phyloP scores from a whole-genome alignment of 2,113 vertebrate genomes.

The Embiotoca jacksoni region DNA sequence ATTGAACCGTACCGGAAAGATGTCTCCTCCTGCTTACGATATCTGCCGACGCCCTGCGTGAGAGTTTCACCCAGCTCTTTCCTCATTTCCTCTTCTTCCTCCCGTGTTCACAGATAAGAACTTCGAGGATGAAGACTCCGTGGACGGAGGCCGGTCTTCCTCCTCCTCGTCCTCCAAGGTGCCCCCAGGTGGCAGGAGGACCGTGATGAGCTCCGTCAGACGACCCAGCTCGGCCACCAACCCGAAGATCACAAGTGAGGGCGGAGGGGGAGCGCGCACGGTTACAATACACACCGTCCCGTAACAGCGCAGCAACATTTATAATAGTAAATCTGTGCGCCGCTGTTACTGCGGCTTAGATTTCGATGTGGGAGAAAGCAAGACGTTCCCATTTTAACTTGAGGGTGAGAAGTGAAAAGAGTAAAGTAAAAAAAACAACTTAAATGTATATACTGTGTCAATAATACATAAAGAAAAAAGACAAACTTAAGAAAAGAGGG shows the following conservation, averaged over 20 bases:
- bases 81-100: constrained; percentile 2
- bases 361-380: too few species aligned
- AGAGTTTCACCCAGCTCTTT: too few species aligned
- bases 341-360: too few species aligned
- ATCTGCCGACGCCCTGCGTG: too few species aligned
- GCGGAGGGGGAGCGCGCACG: background rate
- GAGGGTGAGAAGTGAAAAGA: too few species aligned
- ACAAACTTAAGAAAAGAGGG: too few species aligned
- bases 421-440: too few species aligned
- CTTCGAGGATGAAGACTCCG: constrained; percentile 98
- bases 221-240: constrained; percentile 88
- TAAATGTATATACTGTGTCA: too few species aligned
- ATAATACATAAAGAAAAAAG: too few species aligned
- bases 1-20: constrained; percentile 37
- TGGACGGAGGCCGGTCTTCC: constrained; percentile 96
- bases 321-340: too few species aligned
- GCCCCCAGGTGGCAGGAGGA: constrained; percentile 86
- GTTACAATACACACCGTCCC: background rate
- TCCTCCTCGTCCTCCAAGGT: constrained; percentile 97
- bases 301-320: background rate
- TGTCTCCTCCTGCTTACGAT: background rate
- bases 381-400: too few species aligned
- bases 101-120: constrained; percentile 91
- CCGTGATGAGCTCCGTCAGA: constrained; percentile 86
- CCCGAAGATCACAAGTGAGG: constrained; percentile 89